Percentiles rank a stretch among this genome's conserved stretches.
phyloP scores from a whole-genome alignment of 2,888 invertebrate species.

The Pedicia rivosa region DNA sequence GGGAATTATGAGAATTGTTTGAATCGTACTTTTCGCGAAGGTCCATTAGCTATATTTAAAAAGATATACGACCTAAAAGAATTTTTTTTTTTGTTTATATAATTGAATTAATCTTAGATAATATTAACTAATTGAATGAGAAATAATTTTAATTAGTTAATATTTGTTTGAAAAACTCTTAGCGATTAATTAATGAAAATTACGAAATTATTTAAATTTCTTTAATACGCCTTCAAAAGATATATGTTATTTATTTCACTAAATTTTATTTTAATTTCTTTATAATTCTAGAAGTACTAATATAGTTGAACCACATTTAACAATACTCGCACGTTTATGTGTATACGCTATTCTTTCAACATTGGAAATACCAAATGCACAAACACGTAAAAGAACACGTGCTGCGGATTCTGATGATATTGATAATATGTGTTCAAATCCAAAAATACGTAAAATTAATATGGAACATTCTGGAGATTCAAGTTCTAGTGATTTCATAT shows the following conservation, averaged over 20 bases:
- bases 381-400: slow-evolving; percentile 42
- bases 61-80: no score
- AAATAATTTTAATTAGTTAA: no score
- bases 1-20: not conserved
- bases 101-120: no score
- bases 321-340: slow-evolving; percentile 55
- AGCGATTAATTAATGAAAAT: no score
- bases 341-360: slow-evolving; percentile 59
- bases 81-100: no score
- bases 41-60: no score
- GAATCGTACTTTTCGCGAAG: no score
- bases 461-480: slow-evolving; percentile 41
- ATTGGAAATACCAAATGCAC: slow-evolving; percentile 39
- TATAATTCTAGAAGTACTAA: slow-evolving; percentile 36
- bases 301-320: slow-evolving; percentile 63
- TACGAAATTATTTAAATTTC: no score
- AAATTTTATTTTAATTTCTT: slow-evolving; percentile 2
- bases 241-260: no score
- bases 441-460: slow-evolving; percentile 45
- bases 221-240: no score
- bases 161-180: not conserved
- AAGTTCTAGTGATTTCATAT: slow-evolving; percentile 28
- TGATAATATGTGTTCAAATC: slow-evolving; percentile 39
- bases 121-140: no score
- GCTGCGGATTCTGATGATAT: slow-evolving; percentile 43